Base-by-base conservation (phyloP, 1,140 invertebrate species). In the Drosophila kohkoa region DNA sequence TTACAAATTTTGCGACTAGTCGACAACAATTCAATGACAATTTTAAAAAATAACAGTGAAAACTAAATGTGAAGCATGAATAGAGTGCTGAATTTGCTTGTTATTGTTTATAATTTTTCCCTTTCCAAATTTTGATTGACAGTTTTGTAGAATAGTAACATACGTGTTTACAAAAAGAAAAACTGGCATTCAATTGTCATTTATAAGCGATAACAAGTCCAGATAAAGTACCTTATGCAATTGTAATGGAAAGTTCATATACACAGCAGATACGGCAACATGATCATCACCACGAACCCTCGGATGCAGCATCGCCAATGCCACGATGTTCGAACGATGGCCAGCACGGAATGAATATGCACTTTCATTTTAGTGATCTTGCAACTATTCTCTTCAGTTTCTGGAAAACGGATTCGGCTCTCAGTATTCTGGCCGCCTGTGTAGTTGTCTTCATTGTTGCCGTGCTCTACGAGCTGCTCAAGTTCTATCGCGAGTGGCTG, bases 301-400 rank as follows among this genome's bases (percentile, higher is more conserved):
- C 48, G 7, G n/a, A 7, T 1, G 3, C 62, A 28, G 20, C 1
- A 38, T 25, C 32, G 3, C 20, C 4, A 3, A 15, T 3, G 1
- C 5, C 11, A 5, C 25, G 48, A 20, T 11, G 48, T 10, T 43
- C 1, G 32, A 20, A 1, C 15, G 10, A 57, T 6, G 13, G 7
- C 3, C 20, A 51, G 4, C 65, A 69, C 15, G 35, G 55, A 3
- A 69, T 72, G 69, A 30, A 51, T 0, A 85, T 89, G 81, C 15
- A 54, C n/a, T 89, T 89, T 28, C 85, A 89, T 55, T 2, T 16
- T 0, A 49, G 78, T 45, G 5, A 54, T 0, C 35, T 41, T 13
- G 85, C 85, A 15, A 79, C 65, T 6, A 89, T 89, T 38, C 66
- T 89, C 2, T 89, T 89, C n/a, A 35, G 51, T 7, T 89, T 58